Conservation (phyloP, 2,797 vertebrate genomes). For the Cetoscarus ocellatus region DNA sequence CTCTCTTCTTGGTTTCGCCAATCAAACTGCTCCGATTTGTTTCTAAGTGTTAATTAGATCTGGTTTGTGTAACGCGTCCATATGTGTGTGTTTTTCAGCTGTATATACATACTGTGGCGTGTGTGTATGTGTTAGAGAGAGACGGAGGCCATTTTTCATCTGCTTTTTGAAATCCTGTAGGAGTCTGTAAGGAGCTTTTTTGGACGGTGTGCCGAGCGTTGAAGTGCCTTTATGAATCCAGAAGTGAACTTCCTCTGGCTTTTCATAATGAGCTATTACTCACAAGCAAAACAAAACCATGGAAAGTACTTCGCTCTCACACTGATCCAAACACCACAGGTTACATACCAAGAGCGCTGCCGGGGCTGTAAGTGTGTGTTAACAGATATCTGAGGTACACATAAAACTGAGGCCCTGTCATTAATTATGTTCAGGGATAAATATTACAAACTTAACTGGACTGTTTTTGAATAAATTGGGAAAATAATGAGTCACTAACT, state of each 20-base stretch:
- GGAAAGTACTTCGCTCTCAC: constrained; percentile 75
- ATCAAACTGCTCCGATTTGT: constrained; percentile 61
- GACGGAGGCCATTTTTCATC: constrained; percentile 42
- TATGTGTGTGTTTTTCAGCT: constrained; percentile 21
- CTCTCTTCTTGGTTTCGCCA: constrained; percentile 63
- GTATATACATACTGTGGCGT: constrained; percentile 18
- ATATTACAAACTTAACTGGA: not conserved
- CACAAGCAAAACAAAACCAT: constrained; percentile 81
- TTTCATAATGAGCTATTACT: constrained; percentile 82
- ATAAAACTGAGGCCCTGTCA: not conserved
- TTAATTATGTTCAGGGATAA: constrained; percentile 2
- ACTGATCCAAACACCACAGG: constrained; percentile 48
- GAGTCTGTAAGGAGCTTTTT: constrained; percentile 42
- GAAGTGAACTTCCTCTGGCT: constrained; percentile 81
- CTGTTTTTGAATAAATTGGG: not conserved
- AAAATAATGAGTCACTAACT: not conserved
- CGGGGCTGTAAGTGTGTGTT: constrained; percentile 1
- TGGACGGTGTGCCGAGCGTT: constrained; percentile 40
- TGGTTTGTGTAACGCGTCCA: constrained; percentile 27
- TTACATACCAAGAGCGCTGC: constrained; percentile 42
- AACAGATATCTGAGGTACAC: not conserved
- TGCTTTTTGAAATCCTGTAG: constrained; percentile 34
- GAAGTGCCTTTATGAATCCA: constrained; percentile 77
- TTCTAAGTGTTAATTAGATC: constrained; percentile 68
- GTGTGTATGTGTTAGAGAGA: not conserved